phyloP scores from a whole-genome alignment of 2,888 invertebrate genomes.

The Catotricha subobsoleta region DNA sequence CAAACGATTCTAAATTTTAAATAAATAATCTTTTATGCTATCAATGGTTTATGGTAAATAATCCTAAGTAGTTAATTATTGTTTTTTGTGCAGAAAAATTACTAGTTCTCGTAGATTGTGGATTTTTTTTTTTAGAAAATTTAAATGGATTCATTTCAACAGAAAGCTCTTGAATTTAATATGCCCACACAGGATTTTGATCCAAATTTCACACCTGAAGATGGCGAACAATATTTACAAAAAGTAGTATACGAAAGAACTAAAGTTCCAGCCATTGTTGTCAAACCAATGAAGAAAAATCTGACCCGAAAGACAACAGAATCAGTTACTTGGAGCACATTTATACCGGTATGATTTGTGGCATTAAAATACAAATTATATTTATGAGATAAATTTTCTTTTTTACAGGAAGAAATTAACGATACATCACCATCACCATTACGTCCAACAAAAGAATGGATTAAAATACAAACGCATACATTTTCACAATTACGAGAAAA shows the following conservation, averaged over 20 bases:
- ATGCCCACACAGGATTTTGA: background rate
- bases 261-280: slow-evolving; percentile 1
- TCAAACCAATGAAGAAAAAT: background rate
- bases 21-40: too few species aligned
- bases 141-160: slow-evolving; percentile 19
- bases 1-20: too few species aligned
- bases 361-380: background rate
- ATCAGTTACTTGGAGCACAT: background rate
- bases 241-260: slow-evolving; percentile 1
- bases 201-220: slow-evolving; percentile 1
- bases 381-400: background rate
- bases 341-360: background rate
- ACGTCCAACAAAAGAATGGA: slow-evolving; percentile 26
- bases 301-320: too few species aligned
- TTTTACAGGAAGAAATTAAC: slow-evolving; percentile 12
- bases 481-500: slow-evolving; percentile 16
- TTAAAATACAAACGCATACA: slow-evolving; percentile 18
- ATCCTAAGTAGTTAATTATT: too few species aligned
- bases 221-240: slow-evolving; percentile 4
- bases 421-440: slow-evolving; percentile 15
- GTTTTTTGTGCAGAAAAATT: too few species aligned
- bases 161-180: slow-evolving; percentile 19
- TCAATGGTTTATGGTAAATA: too few species aligned
- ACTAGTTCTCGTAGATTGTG: too few species aligned
- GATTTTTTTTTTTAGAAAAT: too few species aligned